Evolutionary conservation across 2,888 invertebrate genomes (phyloP), one percentile per base, ranked within the genome.

Genomic region (Drosophila infuscata): DNA sequence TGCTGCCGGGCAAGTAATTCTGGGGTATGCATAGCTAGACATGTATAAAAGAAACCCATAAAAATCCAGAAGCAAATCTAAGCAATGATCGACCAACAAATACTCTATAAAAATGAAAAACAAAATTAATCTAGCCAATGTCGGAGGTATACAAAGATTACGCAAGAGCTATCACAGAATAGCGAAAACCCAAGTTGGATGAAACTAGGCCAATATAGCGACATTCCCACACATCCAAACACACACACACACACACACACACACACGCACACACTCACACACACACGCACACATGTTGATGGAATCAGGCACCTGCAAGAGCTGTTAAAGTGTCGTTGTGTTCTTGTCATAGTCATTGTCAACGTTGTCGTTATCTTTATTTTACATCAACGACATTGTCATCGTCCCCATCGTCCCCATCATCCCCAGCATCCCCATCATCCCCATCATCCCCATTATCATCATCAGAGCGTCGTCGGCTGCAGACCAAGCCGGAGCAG

Each of bases 351-450:
- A 83, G 86, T 86, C 85, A 83, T 86, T 86, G 88, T 86, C 85
- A 88, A 82, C 82, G 88, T 83, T 86, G 88, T 82, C 85, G 87
- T 88, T 88, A 86, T 88, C 89, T 86, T 88, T 88, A 86, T 86
- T 86, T 88, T 86, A 79, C 84, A 85, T 85, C 84, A 85, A 85
- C 86, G 86, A 82, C 86, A 83, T 86, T 80, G 80, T 88, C 88
- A 82, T 88, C 83, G 88, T 74, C 82, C 71, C 66, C 74, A 72
- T 74, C 74, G 76, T 67, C 25, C 25, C 25, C 25, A 25, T 25
- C 25, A 2, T 25, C 25, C 25, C 25, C 74, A 72, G 73, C 25
- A 25, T 25, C 25, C 25, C 25, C 88, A 82, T 88, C 83, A 85
- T 74, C 81, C 71, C 66, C 74, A 72, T 74, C 74, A 79, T 67